Evolutionary conservation across 2,113 vertebrate species (phyloP).

Genomic region (Irena cyanogastra): DNA sequence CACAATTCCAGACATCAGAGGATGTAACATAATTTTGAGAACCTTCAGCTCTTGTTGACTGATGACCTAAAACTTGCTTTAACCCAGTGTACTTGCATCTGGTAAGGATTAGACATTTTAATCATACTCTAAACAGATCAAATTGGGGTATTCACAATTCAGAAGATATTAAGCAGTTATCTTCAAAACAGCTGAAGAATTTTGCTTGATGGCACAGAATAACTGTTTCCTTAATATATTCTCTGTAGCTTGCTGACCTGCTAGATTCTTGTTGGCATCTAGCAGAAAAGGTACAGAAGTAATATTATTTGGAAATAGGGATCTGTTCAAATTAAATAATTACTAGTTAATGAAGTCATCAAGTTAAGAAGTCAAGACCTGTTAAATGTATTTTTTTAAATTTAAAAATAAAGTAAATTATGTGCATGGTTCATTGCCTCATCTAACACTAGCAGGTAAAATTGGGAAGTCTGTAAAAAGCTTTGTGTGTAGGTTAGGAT

Average conservation of each 20-base stretch:
- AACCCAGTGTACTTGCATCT: not conserved
- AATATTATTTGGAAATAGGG: not conserved
- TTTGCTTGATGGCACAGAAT: not conserved
- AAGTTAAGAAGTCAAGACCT: not conserved
- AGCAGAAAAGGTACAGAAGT: not conserved
- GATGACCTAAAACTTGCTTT: not conserved
- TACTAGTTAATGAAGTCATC: not conserved
- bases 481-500: not conserved
- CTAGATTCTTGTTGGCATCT: not conserved
- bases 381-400: not conserved
- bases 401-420: not conserved
- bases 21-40: not conserved
- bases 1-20: not conserved
- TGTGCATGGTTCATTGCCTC: not conserved
- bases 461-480: not conserved
- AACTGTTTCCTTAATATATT: not conserved
- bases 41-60: not conserved
- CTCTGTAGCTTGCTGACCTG: not conserved
- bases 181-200: not conserved
- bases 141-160: not conserved
- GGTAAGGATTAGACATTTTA: not conserved
- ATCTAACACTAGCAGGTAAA: not conserved
- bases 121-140: not conserved
- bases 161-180: not conserved
- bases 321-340: not conserved